Conservation (phyloP, 2,888 invertebrate genomes). For the Andricus quercusramuli region DNA sequence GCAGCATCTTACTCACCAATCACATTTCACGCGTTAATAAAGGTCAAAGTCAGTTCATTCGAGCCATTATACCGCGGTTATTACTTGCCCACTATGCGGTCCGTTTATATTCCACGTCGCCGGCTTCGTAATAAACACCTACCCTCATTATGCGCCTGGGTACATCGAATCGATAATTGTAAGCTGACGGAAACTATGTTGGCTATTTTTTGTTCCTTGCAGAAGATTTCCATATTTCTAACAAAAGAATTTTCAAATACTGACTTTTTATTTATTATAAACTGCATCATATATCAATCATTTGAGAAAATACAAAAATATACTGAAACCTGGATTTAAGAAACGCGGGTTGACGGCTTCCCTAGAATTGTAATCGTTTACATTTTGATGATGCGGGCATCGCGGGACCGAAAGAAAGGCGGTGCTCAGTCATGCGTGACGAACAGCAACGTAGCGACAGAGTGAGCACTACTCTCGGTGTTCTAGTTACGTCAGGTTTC, state of each 20-base stretch:
- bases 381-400: too few species aligned
- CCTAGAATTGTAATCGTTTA: too few species aligned
- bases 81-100: slow-evolving; percentile 33
- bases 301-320: too few species aligned
- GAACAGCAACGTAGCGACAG: too few species aligned
- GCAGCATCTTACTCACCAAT: slow-evolving; percentile 44
- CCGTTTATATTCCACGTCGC: slow-evolving; percentile 26
- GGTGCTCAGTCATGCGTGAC: too few species aligned
- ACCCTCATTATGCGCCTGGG: slow-evolving; percentile 31
- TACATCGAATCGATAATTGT: slow-evolving; percentile 35
- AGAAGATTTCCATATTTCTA: not conserved
- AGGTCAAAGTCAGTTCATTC: slow-evolving; percentile 42
- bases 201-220: not conserved
- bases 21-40: slow-evolving; percentile 59
- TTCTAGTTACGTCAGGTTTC: too few species aligned
- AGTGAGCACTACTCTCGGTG: too few species aligned
- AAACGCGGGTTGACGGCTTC: too few species aligned
- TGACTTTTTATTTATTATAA: not conserved
- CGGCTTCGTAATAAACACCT: slow-evolving; percentile 30
- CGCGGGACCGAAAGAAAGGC: too few species aligned
- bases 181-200: not conserved
- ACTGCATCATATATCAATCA: too few species aligned
- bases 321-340: too few species aligned
- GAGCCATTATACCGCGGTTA: slow-evolving; percentile 24
- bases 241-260: not conserved